These are phyloP conservation scores for Notodonta dromedarius DNA, from an alignment of 2,888 invertebrate species.

Conservation along the genomic window DNA sequence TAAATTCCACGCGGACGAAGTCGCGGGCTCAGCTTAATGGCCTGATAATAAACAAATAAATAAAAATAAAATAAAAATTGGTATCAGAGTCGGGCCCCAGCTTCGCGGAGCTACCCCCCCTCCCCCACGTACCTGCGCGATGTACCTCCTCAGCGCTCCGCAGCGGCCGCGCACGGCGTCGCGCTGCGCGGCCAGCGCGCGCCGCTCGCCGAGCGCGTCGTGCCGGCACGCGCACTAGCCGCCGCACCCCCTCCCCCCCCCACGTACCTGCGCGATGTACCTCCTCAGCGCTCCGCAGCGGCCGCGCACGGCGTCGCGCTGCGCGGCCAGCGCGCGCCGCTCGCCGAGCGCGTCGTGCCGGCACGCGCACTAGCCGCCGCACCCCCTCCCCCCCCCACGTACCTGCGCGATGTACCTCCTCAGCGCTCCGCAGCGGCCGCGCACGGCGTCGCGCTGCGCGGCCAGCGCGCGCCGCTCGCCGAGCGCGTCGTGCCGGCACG, in stretches of 20 bases:
- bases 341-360: conserved; percentile 62
- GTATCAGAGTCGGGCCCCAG: too few species aligned
- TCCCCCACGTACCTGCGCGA: conserved; percentile 64
- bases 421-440: conserved; percentile 52
- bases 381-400: conserved; percentile 24
- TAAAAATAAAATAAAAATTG: too few species aligned
- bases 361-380: conserved; percentile 64
- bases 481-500: conserved; percentile 61
- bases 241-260: conserved; percentile 54
- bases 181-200: conserved; percentile 49
- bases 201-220: conserved; percentile 61
- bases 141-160: conserved; percentile 47
- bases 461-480: conserved; percentile 57
- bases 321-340: conserved; percentile 48
- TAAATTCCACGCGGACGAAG: too few species aligned
- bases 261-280: conserved; percentile 62
- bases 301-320: conserved; percentile 49
- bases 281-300: conserved; percentile 51
- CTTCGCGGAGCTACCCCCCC: too few species aligned
- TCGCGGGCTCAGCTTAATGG: too few species aligned
- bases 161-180: conserved; percentile 54
- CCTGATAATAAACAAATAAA: too few species aligned
- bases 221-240: conserved; percentile 64
- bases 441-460: conserved; percentile 45
- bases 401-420: conserved; percentile 60